Percentiles rank a stretch among this genome's conserved stretches.
Evolutionary conservation across 2,888 invertebrate genomes (phyloP).

Genomic region (Dorcus parallelipipedus): DNA sequence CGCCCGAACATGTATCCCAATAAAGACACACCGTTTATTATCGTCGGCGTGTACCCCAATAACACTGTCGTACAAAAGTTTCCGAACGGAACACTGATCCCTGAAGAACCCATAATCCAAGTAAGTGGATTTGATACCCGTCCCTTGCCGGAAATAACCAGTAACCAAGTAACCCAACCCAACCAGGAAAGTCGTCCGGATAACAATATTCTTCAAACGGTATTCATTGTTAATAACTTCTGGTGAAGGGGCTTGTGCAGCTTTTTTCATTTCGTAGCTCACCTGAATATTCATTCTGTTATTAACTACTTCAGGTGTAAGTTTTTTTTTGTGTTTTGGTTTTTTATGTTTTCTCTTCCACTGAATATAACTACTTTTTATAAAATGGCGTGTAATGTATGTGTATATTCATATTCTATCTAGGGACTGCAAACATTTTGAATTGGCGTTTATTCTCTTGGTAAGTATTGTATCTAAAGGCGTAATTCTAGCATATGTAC

Average conservation of each 20-base stretch:
- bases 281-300: slow-evolving; percentile 13
- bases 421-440: too few species aligned
- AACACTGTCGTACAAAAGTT: slow-evolving; percentile 76
- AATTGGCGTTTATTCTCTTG: too few species aligned
- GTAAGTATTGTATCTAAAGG: too few species aligned
- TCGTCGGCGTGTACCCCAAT: slow-evolving; percentile 74
- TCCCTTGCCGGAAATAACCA: slow-evolving; percentile 60
- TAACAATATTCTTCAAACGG: slow-evolving; percentile 56
- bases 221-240: slow-evolving; percentile 43
- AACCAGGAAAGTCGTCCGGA: slow-evolving; percentile 40
- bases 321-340: background rate
- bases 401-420: too few species aligned
- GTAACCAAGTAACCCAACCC: slow-evolving; percentile 59
- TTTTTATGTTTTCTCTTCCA: slow-evolving; percentile 2
- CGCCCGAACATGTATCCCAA: slow-evolving; percentile 65
- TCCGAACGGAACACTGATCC: slow-evolving; percentile 75
- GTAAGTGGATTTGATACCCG: slow-evolving; percentile 60
- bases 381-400: background rate
- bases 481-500: too few species aligned
- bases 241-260: slow-evolving; percentile 34
- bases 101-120: slow-evolving; percentile 55
- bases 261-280: slow-evolving; percentile 18
- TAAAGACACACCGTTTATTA: slow-evolving; percentile 69
- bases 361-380: slow-evolving; percentile 1
- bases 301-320: background rate